A percentile compares a stretch with the other conserved stretches of the same genome.
These are phyloP conservation scores for Alviniconcha marisindica DNA, from an alignment of 1,140 invertebrate species.

Conservation along the genomic window DNA sequence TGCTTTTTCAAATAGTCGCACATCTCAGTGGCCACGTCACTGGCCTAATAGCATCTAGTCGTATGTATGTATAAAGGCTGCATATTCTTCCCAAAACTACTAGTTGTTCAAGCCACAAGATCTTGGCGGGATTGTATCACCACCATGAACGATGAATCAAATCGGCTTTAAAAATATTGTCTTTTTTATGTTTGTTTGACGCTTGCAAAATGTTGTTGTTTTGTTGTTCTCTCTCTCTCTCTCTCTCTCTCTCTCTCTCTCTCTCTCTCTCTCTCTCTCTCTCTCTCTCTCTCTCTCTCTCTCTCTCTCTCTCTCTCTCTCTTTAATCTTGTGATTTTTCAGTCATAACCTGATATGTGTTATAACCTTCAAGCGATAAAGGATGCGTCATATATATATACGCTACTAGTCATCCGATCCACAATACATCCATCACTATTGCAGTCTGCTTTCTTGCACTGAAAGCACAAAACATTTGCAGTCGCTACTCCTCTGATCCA, in stretches of 20 bases:
- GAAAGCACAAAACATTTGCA: too few relatives aligned
- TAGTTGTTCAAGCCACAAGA: constrained; percentile 12
- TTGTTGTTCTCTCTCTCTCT: constrained; percentile 3
- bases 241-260: constrained; percentile 21
- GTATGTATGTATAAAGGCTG: background rate
- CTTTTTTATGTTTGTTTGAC: background rate
- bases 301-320: background rate
- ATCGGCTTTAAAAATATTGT: background rate
- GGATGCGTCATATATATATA: too few relatives aligned
- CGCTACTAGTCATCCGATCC: too few relatives aligned
- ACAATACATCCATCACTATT: too few relatives aligned
- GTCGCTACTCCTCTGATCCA: too few relatives aligned
- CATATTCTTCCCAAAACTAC: background rate
- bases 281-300: background rate
- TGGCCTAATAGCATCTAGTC: background rate
- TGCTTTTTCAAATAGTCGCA: background rate
- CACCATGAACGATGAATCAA: background rate
- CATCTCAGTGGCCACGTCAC: background rate
- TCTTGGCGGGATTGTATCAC: background rate
- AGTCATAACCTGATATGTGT: background rate
- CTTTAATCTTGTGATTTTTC: too few relatives aligned
- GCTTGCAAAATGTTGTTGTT: background rate
- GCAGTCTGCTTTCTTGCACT: too few relatives aligned
- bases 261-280: background rate
- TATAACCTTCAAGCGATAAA: too few relatives aligned